phyloP scores from a whole-genome alignment of 2,888 invertebrate species.

The Orgyia antiqua region DNA sequence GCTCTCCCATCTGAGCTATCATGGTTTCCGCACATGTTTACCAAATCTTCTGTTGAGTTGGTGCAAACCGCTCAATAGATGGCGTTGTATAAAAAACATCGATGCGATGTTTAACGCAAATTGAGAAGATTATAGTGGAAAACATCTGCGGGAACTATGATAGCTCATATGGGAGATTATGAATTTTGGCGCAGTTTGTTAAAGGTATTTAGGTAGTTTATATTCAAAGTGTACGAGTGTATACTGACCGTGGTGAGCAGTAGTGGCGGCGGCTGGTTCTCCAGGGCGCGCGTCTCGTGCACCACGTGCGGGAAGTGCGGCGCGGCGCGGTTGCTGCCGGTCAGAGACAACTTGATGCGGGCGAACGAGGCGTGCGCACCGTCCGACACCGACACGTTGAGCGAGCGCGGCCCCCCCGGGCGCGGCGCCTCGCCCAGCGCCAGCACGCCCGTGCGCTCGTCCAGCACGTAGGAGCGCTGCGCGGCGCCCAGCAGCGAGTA shows the following conservation, averaged over 20 bases:
- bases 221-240: no score
- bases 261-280: constrained; percentile 88
- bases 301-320: constrained; percentile 88
- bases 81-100: no score
- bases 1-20: no score
- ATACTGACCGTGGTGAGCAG: constrained; percentile 85
- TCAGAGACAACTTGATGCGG: constrained; percentile 85
- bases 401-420: constrained; percentile 76
- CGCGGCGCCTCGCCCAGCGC: constrained; percentile 38
- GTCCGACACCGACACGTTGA: constrained; percentile 97
- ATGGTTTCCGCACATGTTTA: no score
- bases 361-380: constrained; percentile 96
- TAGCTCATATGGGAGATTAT: no score
- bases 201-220: no score
- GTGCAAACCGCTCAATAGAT: no score
- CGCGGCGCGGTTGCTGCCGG: constrained; percentile 87
- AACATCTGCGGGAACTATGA: no score
- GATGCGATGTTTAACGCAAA: no score
- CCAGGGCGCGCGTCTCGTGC: constrained; percentile 88
- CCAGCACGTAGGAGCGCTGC: constrained; percentile 41
- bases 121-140: no score
- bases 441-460: constrained; percentile 52
- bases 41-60: no score
- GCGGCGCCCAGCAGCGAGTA: constrained; percentile 84
- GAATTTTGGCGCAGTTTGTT: no score